phyloP scores from a whole-genome alignment of 1,140 invertebrate species.

The Leguminivora glycinivorella region DNA sequence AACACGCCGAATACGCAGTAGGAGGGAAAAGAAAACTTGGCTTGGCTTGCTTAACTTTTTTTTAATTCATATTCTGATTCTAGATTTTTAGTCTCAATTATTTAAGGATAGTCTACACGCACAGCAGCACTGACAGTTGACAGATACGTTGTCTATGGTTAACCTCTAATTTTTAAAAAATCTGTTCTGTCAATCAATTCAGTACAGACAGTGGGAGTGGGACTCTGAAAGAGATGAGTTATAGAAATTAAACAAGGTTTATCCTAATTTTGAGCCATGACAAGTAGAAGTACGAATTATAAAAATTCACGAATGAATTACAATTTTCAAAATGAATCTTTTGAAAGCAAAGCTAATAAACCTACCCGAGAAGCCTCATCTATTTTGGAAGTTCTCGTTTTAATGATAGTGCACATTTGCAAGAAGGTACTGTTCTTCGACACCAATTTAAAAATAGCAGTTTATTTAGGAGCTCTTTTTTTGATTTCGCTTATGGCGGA shows the following conservation, averaged over 20 bases:
- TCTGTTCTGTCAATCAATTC: neutral
- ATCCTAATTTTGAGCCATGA: conserved; percentile 49
- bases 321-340: conserved; percentile 67
- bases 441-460: conserved; percentile 90
- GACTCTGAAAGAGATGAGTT: neutral
- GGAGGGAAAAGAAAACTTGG: conserved; percentile 19
- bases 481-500: conserved; percentile 92
- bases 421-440: conserved; percentile 92
- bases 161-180: neutral
- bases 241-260: neutral
- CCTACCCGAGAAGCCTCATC: conserved; percentile 91
- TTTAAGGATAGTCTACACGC: neutral
- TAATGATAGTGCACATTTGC: conserved; percentile 92
- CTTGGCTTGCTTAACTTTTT: conserved; percentile 12
- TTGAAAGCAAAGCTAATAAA: conserved; percentile 81
- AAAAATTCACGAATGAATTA: conserved; percentile 71
- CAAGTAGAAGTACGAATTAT: conserved; percentile 55
- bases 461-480: conserved; percentile 91
- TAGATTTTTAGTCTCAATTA: neutral
- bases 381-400: conserved; percentile 88
- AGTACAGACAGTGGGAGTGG: neutral
- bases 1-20: conserved; percentile 31
- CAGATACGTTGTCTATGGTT: neutral
- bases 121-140: neutral
- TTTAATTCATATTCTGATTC: neutral